A percentile compares a stretch with the other conserved stretches of the same genome.
These are phyloP conservation scores for Polietes domitor DNA, from an alignment of 2,888 invertebrate genomes.

Conservation along the genomic window DNA sequence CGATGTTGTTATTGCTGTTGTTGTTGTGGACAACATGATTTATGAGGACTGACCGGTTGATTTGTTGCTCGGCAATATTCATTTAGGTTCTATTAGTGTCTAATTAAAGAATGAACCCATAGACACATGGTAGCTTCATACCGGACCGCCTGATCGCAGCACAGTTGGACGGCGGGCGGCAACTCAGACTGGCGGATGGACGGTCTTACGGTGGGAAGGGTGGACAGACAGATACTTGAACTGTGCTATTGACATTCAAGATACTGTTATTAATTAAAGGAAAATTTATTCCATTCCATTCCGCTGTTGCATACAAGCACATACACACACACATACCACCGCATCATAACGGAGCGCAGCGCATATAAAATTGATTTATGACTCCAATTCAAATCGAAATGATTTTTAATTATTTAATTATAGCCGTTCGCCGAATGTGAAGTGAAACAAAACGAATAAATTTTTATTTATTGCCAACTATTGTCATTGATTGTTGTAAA, in stretches of 20 bases:
- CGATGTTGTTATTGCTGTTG: neutral
- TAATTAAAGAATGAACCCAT: slow-evolving; percentile 28
- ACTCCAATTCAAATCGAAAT: slow-evolving; percentile 42
- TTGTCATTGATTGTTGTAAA: neutral
- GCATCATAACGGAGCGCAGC: too few species aligned
- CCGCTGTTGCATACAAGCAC: neutral
- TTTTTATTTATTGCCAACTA: slow-evolving; percentile 12
- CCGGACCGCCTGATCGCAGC: too few species aligned
- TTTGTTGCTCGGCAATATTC: slow-evolving; percentile 18
- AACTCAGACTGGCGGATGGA: neutral
- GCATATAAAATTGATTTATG: slow-evolving; percentile 47
- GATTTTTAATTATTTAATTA: slow-evolving; percentile 51
- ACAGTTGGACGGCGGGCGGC: neutral
- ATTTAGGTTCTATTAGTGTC: slow-evolving; percentile 39
- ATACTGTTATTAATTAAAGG: slow-evolving; percentile 13
- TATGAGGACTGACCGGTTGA: slow-evolving; percentile 16
- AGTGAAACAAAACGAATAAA: neutral
- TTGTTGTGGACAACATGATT: neutral
- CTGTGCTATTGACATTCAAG: slow-evolving; percentile 12
- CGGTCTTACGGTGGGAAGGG: slow-evolving; percentile 11
- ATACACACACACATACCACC: neutral
- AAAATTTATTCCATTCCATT: slow-evolving; percentile 7
- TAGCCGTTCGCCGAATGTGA: neutral
- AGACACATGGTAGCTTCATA: neutral
- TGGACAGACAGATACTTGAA: slow-evolving; percentile 5